Evolutionary conservation across 2,797 vertebrate species (phyloP), one percentile per base, ranked within the genome.

Genomic region (Linurgus olivaceus): DNA sequence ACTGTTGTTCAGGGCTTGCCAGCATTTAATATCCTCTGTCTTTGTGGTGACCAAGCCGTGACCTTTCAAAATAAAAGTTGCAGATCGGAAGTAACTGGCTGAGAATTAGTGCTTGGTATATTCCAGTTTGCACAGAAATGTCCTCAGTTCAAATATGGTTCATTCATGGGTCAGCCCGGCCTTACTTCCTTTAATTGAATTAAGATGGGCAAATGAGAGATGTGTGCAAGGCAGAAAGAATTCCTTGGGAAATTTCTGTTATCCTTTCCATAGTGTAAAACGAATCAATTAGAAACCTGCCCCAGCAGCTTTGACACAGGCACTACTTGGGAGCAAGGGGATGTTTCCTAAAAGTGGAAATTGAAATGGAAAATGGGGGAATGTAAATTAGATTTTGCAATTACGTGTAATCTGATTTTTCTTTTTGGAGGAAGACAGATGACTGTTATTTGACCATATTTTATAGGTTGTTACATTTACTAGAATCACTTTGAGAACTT

Each of bases 131-230:
- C 98, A 97, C 86, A 97, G 98, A 98, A 97, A 97, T 97, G 98
- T 98, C 98, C 98, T 99, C 96, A 95, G 98, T 98, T 98, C 99
- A 98, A 98, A 98, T 98, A 94, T 98, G 98, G 99, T 99, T 99
- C 99, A 99, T 98, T 90, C 98, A 96, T 98, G 98, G 99, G 99
- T 99, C 99, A 99, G 97, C 98, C 98, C 96, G 95, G 98, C 98
- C 98, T 99, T 98, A 98, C 99, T 99, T 98, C 98, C 98, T 98
- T 99, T 99, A 99, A 99, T 99, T 99, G 98, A 99, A 98, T 99
- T 99, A 99, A 99, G 98, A 99, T 99, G 98, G 98, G 98, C 98
- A 99, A 99, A 99, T 98, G 98, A 98, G 98, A 98, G 98, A 98
- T 99, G 98, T 96, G 97, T 98, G 97, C 98, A 98, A 98, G 98